Conservation (phyloP, 2,888 invertebrate genomes). For the Folsomia candida region DNA sequence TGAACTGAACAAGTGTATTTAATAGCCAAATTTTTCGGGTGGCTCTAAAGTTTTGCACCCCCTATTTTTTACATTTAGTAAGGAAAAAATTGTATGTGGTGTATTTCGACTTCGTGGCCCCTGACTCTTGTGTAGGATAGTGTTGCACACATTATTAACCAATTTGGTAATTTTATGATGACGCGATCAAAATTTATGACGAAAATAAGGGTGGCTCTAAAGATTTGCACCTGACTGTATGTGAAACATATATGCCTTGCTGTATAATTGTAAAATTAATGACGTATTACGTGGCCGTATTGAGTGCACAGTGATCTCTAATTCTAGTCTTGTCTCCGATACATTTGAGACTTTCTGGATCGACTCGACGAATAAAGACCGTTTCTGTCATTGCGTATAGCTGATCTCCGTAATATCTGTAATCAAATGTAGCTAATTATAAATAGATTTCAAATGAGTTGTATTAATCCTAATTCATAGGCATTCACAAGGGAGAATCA, state of each 20-base stretch:
- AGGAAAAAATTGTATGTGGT: too few relatives aligned
- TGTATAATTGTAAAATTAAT: neutral
- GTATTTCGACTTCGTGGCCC: too few relatives aligned
- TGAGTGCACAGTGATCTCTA: constrained; percentile 31
- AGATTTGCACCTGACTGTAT: neutral
- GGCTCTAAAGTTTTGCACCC: too few relatives aligned
- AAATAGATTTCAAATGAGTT: neutral
- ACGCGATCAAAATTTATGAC: too few relatives aligned
- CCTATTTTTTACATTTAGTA: too few relatives aligned
- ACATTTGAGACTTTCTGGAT: constrained; percentile 56
- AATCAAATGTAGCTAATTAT: constrained; percentile 53
- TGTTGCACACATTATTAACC: too few relatives aligned
- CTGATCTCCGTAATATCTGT: constrained; percentile 55
- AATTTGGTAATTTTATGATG: too few relatives aligned
- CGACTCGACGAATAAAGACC: constrained; percentile 54
- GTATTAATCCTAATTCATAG: too few relatives aligned
- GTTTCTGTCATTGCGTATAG: constrained; percentile 58
- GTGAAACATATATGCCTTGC: neutral
- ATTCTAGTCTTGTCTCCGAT: constrained; percentile 48
- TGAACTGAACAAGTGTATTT: too few relatives aligned
- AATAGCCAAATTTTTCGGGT: too few relatives aligned
- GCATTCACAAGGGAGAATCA: neutral
- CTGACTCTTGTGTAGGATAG: too few relatives aligned
- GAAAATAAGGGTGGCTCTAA: too few relatives aligned
- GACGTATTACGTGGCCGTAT: constrained; percentile 35